These are phyloP conservation scores for Anticlea derivata DNA, from an alignment of 2,888 invertebrate genomes.

Conservation along the genomic window DNA sequence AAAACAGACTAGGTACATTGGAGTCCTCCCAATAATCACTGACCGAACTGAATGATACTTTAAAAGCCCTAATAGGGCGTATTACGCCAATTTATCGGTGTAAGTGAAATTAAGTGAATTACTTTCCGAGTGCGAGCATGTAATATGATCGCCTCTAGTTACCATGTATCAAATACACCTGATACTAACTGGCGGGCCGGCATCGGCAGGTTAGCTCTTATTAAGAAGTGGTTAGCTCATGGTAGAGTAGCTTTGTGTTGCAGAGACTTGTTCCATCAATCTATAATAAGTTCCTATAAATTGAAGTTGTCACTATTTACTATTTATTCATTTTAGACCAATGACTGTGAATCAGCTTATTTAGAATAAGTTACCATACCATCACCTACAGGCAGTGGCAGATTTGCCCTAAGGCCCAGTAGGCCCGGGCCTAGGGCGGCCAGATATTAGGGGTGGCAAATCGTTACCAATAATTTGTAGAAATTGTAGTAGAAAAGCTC, in stretches of 20 bases:
- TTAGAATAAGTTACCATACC: too few relatives aligned
- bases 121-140: conserved; percentile 52
- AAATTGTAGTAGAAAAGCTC: too few relatives aligned
- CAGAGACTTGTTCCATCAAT: conserved; percentile 21
- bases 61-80: conserved; percentile 60
- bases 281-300: too few relatives aligned
- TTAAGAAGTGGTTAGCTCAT: conserved; percentile 65
- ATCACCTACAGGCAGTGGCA: too few relatives aligned
- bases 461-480: too few relatives aligned
- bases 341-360: too few relatives aligned
- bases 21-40: conserved; percentile 40
- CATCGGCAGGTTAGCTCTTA: conserved; percentile 66
- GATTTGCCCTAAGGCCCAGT: too few relatives aligned
- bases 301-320: too few relatives aligned
- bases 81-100: conserved; percentile 61
- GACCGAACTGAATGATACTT: conserved; percentile 56
- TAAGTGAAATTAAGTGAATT: conserved; percentile 78
- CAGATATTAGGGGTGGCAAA: too few relatives aligned
- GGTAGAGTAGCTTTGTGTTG: conserved; percentile 51
- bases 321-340: too few relatives aligned
- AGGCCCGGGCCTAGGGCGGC: too few relatives aligned
- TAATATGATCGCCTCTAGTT: conserved; percentile 74
- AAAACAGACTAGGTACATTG: not conserved
- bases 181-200: conserved; percentile 53
- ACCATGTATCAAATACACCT: conserved; percentile 73